These are phyloP conservation scores for Drosophila percnosoma DNA, from an alignment of 2,888 invertebrate species.

Conservation along the genomic window DNA sequence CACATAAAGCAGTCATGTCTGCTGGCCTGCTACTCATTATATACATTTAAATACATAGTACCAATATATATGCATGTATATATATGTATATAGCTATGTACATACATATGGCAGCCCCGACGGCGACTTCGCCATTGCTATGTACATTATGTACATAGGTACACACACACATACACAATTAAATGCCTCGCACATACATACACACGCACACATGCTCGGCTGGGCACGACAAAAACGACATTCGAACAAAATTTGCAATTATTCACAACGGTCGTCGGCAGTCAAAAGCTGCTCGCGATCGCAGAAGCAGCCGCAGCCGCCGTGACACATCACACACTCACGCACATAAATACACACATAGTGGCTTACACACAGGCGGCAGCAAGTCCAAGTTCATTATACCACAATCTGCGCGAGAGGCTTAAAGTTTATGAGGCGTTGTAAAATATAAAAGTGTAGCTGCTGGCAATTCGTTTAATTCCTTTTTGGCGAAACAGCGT, in stretches of 20 bases:
- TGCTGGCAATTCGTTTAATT: conserved; percentile 64
- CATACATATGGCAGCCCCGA: conserved; percentile 22
- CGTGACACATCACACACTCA: conserved; percentile 58
- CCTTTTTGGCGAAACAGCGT: conserved; percentile 57
- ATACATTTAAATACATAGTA: conserved; percentile 30
- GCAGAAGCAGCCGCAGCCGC: conserved; percentile 50
- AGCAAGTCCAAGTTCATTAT: conserved; percentile 70
- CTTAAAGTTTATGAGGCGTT: conserved; percentile 73
- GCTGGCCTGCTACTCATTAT: conserved; percentile 59
- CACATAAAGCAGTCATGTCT: conserved; percentile 67
- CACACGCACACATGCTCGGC: conserved; percentile 47
- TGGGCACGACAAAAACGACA: conserved; percentile 66
- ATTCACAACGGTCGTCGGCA: conserved; percentile 73
- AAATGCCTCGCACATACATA: conserved; percentile 35
- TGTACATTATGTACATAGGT: conserved; percentile 28
- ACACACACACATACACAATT: conserved; percentile 35
- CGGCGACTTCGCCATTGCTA: conserved; percentile 17
- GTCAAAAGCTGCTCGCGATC: conserved; percentile 73
- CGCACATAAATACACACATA: conserved; percentile 7
- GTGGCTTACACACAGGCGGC: conserved; percentile 40
- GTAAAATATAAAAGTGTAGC: conserved; percentile 57
- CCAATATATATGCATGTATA: conserved; percentile 26
- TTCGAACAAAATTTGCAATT: conserved; percentile 78
- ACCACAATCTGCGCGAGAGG: conserved; percentile 64
- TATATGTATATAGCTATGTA: conserved; percentile 49